A percentile compares a stretch with the other conserved stretches of the same genome.
phyloP scores from a whole-genome alignment of 2,797 vertebrate genomes.

The Tauraco hartlaubi region DNA sequence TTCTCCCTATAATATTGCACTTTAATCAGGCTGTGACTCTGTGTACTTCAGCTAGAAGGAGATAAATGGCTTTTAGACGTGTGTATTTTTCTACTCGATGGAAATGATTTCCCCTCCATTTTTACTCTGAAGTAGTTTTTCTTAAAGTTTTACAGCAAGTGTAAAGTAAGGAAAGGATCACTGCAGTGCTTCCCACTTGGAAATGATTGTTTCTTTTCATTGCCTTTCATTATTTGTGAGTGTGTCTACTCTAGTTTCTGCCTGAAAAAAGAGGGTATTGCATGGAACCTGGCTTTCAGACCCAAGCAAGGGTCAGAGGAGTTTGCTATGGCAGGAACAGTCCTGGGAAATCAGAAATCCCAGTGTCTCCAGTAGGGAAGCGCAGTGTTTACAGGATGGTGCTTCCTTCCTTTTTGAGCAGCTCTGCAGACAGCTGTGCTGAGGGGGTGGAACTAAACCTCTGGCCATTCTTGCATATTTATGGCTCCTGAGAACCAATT shows the following conservation, averaged over 20 bases:
- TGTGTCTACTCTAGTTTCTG: neutral
- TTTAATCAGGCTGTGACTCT: conserved; percentile 33
- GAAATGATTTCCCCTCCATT: neutral
- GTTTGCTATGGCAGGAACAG: neutral
- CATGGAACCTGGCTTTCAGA: neutral
- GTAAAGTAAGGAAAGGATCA: neutral
- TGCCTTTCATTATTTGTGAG: neutral
- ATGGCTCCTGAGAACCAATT: neutral
- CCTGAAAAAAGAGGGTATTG: neutral
- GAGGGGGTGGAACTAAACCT: conserved; percentile 47
- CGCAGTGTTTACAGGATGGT: conserved; percentile 18
- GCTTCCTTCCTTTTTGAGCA: conserved; percentile 45
- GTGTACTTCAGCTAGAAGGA: neutral
- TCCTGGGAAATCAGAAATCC: conserved; percentile 21
- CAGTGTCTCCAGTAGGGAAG: conserved; percentile 24
- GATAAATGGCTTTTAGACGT: neutral
- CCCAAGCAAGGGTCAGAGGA: neutral
- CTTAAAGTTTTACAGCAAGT: neutral
- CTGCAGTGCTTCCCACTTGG: neutral
- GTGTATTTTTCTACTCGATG: neutral
- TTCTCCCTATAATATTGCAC: neutral
- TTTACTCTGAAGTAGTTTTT: neutral
- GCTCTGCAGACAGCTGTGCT: conserved; percentile 60
- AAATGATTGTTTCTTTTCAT: neutral
- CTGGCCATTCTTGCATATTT: conserved; percentile 20